Evolutionary conservation across 2,888 invertebrate genomes (phyloP).

Genomic region (Coelogynopora nodosa): DNA sequence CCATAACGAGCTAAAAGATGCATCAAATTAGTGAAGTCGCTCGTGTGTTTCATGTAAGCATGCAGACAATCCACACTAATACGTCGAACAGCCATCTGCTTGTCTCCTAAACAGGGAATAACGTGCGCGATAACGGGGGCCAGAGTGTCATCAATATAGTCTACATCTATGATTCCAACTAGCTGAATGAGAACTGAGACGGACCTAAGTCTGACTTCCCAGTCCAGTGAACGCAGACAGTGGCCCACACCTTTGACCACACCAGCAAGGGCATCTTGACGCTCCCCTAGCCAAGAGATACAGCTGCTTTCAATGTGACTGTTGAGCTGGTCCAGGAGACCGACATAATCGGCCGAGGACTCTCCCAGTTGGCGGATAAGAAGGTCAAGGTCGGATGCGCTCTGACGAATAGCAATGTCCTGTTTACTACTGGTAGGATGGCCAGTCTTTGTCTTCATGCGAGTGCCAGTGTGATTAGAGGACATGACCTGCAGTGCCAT

Average conservation of each 20-base stretch:
- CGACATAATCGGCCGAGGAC: neutral
- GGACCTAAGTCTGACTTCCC: constrained; percentile 63
- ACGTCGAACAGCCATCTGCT: constrained; percentile 52
- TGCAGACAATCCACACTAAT: constrained; percentile 62
- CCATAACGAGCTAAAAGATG: constrained; percentile 19
- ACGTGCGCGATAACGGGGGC: constrained; percentile 58
- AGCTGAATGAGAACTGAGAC: constrained; percentile 59
- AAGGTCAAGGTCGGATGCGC: neutral
- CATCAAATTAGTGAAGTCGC: neutral
- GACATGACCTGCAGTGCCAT: neutral
- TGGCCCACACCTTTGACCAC: constrained; percentile 60
- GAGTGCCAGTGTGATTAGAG: neutral
- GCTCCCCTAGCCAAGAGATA: neutral
- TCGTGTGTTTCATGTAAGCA: constrained; percentile 60
- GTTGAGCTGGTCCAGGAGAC: neutral
- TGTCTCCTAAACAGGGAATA: constrained; percentile 59
- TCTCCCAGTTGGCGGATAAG: neutral
- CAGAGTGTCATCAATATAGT: constrained; percentile 59
- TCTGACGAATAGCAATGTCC: neutral
- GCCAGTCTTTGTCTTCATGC: neutral
- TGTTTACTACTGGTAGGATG: neutral
- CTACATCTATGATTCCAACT: constrained; percentile 57
- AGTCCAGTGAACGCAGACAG: constrained; percentile 61
- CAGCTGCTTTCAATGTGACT: neutral
- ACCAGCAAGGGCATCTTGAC: constrained; percentile 40